These are phyloP conservation scores for Synanthedon myopaeformis DNA, from an alignment of 2,888 invertebrate genomes.

Conservation along the genomic window DNA sequence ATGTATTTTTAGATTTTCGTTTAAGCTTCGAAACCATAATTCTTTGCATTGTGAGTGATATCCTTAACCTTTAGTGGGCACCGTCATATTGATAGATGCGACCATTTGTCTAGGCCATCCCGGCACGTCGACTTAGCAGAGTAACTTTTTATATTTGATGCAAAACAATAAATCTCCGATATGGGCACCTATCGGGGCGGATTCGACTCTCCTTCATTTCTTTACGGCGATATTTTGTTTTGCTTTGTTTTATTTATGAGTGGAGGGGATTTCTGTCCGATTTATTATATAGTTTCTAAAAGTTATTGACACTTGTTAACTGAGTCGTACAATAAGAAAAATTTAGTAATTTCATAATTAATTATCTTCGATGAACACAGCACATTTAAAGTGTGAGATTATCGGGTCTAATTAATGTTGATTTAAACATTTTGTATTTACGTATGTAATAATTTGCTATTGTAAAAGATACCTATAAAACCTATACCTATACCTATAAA, in stretches of 20 bases:
- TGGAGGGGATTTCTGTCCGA: neutral
- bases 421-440: too few relatives aligned
- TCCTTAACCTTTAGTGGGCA: slow-evolving; percentile 34
- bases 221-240: slow-evolving; percentile 14
- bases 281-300: neutral
- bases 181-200: slow-evolving; percentile 18
- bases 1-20: too few relatives aligned
- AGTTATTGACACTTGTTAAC: neutral
- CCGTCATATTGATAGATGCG: slow-evolving; percentile 41
- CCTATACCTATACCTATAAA: too few relatives aligned
- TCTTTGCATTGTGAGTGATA: slow-evolving; percentile 12
- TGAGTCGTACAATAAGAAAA: too few relatives aligned
- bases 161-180: slow-evolving; percentile 31
- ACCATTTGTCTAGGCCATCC: slow-evolving; percentile 23
- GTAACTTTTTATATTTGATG: slow-evolving; percentile 41
- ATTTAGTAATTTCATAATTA: too few relatives aligned
- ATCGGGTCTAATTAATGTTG: too few relatives aligned
- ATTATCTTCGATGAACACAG: too few relatives aligned
- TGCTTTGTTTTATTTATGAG: slow-evolving; percentile 4
- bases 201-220: slow-evolving; percentile 8
- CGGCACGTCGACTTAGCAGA: slow-evolving; percentile 20
- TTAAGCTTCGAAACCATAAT: slow-evolving; percentile 3
- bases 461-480: too few relatives aligned
- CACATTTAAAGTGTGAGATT: too few relatives aligned
- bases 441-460: too few relatives aligned